phyloP scores from a whole-genome alignment of 2,888 invertebrate species.

The Proisotoma minuta region DNA sequence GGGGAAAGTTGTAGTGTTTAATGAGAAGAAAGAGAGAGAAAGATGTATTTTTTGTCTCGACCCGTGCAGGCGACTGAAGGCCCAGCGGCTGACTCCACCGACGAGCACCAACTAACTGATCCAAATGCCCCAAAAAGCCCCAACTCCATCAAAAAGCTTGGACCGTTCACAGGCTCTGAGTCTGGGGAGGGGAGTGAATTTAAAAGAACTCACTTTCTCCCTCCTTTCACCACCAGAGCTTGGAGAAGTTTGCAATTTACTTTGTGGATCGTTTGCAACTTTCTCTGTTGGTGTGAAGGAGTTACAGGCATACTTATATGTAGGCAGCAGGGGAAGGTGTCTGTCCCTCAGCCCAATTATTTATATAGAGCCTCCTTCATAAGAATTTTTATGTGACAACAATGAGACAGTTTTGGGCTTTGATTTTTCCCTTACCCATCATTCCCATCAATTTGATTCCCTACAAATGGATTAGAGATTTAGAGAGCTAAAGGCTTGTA shows the following conservation, averaged over 20 bases:
- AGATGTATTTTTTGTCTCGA: slow-evolving; percentile 18
- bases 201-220: background rate
- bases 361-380: no score
- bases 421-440: no score
- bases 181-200: background rate
- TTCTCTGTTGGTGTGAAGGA: no score
- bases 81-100: background rate
- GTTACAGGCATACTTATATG: no score
- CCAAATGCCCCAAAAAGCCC: background rate
- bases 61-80: slow-evolving; percentile 29
- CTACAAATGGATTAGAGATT: no score
- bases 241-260: background rate
- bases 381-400: no score
- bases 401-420: no score
- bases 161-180: background rate
- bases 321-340: no score
- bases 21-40: background rate
- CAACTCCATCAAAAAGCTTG: no score
- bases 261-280: background rate
- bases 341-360: no score
- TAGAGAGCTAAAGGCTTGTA: no score
- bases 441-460: no score
- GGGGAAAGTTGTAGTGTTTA: slow-evolving; percentile 8
- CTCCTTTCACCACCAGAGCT: background rate
- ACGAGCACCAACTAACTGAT: background rate